Evolutionary conservation across 2,113 vertebrate genomes (phyloP).

Genomic region (Hemicordylus capensis): DNA sequence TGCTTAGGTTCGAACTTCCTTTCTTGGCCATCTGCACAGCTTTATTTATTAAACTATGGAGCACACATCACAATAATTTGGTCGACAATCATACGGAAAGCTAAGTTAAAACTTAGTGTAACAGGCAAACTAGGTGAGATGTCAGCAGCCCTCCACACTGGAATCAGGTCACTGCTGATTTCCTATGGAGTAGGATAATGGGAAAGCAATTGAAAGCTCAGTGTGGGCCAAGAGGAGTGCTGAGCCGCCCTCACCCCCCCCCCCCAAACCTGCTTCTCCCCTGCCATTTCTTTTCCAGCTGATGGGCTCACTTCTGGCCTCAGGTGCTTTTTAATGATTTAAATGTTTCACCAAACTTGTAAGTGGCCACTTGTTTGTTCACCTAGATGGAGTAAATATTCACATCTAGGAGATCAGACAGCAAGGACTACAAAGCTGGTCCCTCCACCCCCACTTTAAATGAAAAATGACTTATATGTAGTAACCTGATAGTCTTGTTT

Average conservation of each 20-base stretch:
- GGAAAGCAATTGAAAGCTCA: background rate
- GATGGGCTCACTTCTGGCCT: background rate
- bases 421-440: background rate
- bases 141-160: background rate
- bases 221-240: too few relatives aligned
- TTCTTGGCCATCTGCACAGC: background rate
- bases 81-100: background rate
- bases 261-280: background rate
- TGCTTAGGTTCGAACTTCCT: background rate
- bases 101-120: background rate
- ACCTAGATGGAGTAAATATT: background rate
- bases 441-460: background rate
- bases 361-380: background rate
- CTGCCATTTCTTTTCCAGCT: background rate
- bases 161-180: background rate
- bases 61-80: background rate
- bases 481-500: background rate
- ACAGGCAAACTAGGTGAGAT: background rate
- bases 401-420: background rate
- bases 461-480: background rate
- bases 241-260: background rate
- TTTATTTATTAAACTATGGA: background rate
- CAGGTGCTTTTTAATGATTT: background rate
- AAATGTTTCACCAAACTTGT: background rate
- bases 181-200: too few relatives aligned